Conservation (phyloP, 2,888 invertebrate genomes). For the Tenthredo mesomela region DNA sequence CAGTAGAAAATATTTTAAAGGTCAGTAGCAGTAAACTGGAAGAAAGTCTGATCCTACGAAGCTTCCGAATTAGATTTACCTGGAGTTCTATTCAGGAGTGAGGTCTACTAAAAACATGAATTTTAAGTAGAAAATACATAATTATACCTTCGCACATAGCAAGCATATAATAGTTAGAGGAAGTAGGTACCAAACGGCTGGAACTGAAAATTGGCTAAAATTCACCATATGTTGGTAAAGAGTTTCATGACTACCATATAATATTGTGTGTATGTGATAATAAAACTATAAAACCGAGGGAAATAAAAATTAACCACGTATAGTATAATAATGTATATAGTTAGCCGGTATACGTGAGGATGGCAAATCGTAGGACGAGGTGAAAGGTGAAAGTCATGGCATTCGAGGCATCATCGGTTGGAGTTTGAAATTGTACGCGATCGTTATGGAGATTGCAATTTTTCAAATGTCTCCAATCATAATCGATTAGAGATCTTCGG, state of each 20-base stretch:
- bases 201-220: neutral
- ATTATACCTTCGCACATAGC: neutral
- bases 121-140: neutral
- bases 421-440: slow-evolving; percentile 1
- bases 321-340: neutral
- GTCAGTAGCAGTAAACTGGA: neutral
- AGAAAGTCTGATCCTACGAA: neutral
- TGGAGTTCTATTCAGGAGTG: neutral
- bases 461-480: slow-evolving; percentile 41
- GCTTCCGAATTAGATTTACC: neutral
- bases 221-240: neutral
- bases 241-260: neutral
- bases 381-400: slow-evolving; percentile 76
- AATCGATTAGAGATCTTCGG: slow-evolving; percentile 35
- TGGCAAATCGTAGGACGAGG: slow-evolving; percentile 68
- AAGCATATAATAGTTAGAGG: neutral
- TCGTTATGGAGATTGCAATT: slow-evolving; percentile 44
- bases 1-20: neutral
- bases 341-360: neutral
- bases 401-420: neutral
- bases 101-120: neutral
- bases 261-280: neutral
- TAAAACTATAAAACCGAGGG: slow-evolving; percentile 22
- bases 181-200: neutral
- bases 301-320: slow-evolving; percentile 5